phyloP scores from a whole-genome alignment of 2,797 vertebrate species.

The Gambusia yucatana region DNA sequence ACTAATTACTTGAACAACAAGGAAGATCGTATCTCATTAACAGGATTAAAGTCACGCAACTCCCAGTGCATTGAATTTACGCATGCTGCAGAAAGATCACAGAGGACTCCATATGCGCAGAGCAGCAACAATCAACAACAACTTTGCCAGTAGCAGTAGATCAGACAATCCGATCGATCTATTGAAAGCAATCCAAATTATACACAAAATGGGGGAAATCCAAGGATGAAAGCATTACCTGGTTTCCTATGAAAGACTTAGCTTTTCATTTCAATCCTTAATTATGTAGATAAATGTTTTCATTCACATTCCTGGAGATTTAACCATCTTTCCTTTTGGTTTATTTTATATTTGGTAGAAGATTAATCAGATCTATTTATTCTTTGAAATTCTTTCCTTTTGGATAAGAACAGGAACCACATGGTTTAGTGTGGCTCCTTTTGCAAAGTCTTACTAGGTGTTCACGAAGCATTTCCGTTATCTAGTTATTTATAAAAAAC shows the following conservation, averaged over 20 bases:
- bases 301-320: not conserved
- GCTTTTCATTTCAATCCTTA: not conserved
- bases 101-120: not conserved
- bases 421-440: not conserved
- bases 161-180: not conserved
- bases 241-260: constrained; percentile 1
- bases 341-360: not conserved
- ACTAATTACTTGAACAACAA: not conserved
- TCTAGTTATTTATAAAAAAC: not conserved
- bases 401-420: not conserved
- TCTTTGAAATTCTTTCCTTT: not conserved
- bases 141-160: not conserved
- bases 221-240: not conserved
- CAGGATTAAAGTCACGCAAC: not conserved
- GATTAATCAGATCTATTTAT: not conserved
- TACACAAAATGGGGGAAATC: not conserved
- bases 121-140: not conserved
- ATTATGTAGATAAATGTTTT: not conserved
- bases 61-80: not conserved
- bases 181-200: not conserved
- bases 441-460: not conserved
- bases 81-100: constrained; percentile 9
- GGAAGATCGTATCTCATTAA: not conserved
- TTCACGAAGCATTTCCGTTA: not conserved
- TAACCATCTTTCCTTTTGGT: not conserved